Percentiles rank a stretch among this genome's conserved stretches.
Evolutionary conservation across 2,888 invertebrate genomes (phyloP).

Genomic region (Epistrophe eligans): DNA sequence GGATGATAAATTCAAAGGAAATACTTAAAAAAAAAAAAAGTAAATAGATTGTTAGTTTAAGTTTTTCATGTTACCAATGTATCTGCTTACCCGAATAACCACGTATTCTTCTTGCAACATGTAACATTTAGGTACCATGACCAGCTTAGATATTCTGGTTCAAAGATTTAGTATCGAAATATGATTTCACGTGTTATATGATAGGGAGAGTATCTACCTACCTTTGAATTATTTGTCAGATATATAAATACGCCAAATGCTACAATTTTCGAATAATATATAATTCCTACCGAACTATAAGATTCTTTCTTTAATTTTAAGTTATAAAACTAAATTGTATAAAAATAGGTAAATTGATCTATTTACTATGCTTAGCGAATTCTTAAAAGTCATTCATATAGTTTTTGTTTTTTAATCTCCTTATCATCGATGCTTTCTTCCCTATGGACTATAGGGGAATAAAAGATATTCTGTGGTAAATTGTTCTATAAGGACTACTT

Average conservation of each 20-base stretch:
- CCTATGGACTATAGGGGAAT: neutral
- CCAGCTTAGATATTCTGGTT: no score
- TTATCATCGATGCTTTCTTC: neutral
- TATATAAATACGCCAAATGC: neutral
- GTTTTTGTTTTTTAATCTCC: neutral
- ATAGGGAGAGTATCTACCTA: neutral
- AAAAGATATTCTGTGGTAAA: slow-evolving; percentile 4
- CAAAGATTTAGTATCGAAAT: slow-evolving; percentile 6
- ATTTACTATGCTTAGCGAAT: neutral
- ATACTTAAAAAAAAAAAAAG: neutral
- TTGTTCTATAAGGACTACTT: slow-evolving; percentile 43
- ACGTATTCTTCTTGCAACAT: neutral
- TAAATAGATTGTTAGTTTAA: slow-evolving; percentile 5
- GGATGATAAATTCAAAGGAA: slow-evolving; percentile 6
- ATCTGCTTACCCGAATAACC: no score
- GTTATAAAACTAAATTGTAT: no score
- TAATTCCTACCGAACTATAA: no score
- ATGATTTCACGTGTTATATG: neutral
- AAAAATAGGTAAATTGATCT: neutral
- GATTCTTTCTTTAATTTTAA: no score
- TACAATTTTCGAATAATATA: neutral
- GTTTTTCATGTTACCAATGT: neutral
- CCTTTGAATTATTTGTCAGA: neutral
- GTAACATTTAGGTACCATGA: no score
- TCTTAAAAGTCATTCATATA: slow-evolving; percentile 18